Evolutionary conservation across 1,140 invertebrate species (phyloP).

Genomic region (Zaprionus lachaisei): DNA sequence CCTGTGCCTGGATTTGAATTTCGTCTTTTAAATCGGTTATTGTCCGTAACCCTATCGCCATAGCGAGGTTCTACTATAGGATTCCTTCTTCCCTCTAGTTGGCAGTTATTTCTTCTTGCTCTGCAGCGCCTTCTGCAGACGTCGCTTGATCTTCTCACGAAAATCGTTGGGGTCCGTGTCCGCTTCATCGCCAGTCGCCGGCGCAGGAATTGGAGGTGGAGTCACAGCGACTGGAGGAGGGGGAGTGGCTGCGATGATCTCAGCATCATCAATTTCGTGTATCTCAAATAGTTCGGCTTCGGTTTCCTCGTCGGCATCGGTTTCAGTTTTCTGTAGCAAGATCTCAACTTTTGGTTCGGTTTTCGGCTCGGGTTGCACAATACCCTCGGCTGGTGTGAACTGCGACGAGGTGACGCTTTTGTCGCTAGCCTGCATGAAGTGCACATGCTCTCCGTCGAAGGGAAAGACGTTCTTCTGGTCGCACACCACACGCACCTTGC

Average conservation of each 20-base stretch:
- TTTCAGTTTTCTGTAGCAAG: constrained; percentile 24
- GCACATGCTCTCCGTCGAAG: constrained; percentile 75
- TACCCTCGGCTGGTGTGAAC: constrained; percentile 62
- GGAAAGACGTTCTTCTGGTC: constrained; percentile 79
- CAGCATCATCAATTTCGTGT: constrained; percentile 37
- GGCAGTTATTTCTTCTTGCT: constrained; percentile 75
- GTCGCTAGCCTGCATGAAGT: constrained; percentile 78
- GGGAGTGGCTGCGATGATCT: not conserved
- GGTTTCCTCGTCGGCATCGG: constrained; percentile 12
- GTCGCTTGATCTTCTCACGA: constrained; percentile 79
- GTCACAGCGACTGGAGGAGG: not conserved
- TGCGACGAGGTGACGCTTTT: constrained; percentile 76
- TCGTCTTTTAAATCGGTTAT: not conserved
- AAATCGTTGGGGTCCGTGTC: constrained; percentile 73
- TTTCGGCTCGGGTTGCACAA: constrained; percentile 9
- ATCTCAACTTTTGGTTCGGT: constrained; percentile 35
- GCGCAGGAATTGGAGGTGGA: not conserved
- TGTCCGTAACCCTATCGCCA: not conserved
- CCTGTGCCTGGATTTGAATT: not conserved
- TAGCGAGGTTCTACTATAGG: not conserved
- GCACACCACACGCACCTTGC: constrained; percentile 76
- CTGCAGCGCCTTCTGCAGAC: constrained; percentile 72
- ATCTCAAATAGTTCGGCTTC: constrained; percentile 28
- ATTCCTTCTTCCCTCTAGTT: not conserved
- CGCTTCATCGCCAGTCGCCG: constrained; percentile 1